These are phyloP conservation scores for Alligator mississippiensis DNA, from an alignment of 2,113 vertebrate genomes.

Conservation along the genomic window DNA sequence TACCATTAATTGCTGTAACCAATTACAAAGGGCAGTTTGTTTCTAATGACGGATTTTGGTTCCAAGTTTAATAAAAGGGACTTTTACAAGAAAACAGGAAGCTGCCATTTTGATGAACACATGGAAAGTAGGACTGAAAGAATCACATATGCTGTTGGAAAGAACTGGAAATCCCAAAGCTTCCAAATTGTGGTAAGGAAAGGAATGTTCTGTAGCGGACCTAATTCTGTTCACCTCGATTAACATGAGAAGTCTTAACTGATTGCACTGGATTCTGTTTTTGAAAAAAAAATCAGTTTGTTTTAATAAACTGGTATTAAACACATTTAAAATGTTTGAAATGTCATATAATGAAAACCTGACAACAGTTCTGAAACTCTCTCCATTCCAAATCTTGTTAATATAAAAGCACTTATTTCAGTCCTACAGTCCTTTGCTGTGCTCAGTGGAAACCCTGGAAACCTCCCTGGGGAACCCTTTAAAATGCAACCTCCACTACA, in stretches of 20 bases:
- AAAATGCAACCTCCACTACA: not conserved
- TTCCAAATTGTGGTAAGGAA: not conserved
- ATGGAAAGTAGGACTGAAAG: not conserved
- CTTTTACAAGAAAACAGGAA: slow-evolving; percentile 3
- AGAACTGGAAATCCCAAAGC: not conserved
- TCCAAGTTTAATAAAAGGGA: slow-evolving; percentile 54
- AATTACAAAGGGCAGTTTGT: slow-evolving; percentile 54
- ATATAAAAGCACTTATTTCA: not conserved
- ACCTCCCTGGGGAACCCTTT: not conserved
- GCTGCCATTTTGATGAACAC: not conserved
- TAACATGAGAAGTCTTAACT: not conserved
- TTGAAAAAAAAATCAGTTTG: not conserved
- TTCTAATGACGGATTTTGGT: slow-evolving; percentile 44
- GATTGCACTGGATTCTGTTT: not conserved
- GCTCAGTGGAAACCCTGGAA: not conserved
- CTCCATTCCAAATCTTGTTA: not conserved
- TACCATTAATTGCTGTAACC: slow-evolving; percentile 57
- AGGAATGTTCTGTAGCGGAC: not conserved
- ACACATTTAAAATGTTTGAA: not conserved
- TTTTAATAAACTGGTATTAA: not conserved
- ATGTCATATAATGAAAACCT: not conserved
- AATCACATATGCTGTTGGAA: not conserved
- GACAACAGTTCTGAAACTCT: not conserved
- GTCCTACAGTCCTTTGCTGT: not conserved
- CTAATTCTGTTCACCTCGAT: too few relatives aligned